A percentile compares a stretch with the other conserved stretches of the same genome.
These are phyloP conservation scores for Drosophila glabriapex DNA, from an alignment of 2,888 invertebrate species.

Conservation along the genomic window DNA sequence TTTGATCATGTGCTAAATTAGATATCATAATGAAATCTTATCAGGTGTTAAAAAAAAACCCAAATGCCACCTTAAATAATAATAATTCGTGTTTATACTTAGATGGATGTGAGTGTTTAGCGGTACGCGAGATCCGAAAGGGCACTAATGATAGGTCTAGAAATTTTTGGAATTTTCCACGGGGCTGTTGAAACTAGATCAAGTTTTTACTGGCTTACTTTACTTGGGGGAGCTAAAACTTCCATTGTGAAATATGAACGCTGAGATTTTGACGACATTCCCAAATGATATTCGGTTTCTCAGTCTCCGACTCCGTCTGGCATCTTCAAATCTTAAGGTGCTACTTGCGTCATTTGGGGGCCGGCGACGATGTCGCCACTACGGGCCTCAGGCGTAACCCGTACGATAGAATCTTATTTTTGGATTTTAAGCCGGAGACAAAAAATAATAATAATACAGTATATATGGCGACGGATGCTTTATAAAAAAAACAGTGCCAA, in stretches of 20 bases:
- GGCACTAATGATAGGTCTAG: conserved; percentile 13
- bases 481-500: conserved; percentile 78
- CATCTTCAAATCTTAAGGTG: conserved; percentile 41
- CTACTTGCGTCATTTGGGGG: conserved; percentile 63
- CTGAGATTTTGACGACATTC: conserved; percentile 26
- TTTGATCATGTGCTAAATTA: conserved; percentile 58
- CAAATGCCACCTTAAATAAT: conserved; percentile 54
- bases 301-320: conserved; percentile 15
- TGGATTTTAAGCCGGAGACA: conserved; percentile 66
- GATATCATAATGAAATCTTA: conserved; percentile 73
- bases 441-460: conserved; percentile 40
- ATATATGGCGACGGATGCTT: conserved; percentile 52
- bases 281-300: conserved; percentile 4
- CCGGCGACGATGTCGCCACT: conserved; percentile 42
- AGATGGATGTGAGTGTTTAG: conserved; percentile 34
- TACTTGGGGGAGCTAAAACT: conserved; percentile 33
- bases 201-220: conserved; percentile 34
- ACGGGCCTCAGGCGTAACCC: conserved; percentile 47
- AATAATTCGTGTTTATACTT: conserved; percentile 37
- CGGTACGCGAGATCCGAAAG: conserved; percentile 36
- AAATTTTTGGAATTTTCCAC: conserved; percentile 64
- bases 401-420: conserved; percentile 67
- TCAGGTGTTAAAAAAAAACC: conserved; percentile 70
- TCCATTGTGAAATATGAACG: conserved; percentile 39
- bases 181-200: conserved; percentile 40